A percentile compares a stretch with the other conserved stretches of the same genome.
Conservation (phyloP, 2,113 vertebrate genomes). For the Taxidea taxus region DNA sequence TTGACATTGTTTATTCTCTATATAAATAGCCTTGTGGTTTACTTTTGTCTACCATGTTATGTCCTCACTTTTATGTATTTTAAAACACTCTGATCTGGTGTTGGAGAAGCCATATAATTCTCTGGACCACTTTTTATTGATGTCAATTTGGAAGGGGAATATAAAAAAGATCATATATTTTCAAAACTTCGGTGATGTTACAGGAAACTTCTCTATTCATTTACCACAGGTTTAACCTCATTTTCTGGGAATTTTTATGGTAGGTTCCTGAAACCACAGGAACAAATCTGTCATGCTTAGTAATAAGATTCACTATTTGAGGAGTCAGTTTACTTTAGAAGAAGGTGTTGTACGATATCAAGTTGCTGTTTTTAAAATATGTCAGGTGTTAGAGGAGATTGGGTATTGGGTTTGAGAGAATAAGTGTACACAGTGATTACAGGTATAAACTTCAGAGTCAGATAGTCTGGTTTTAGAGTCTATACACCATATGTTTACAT, state of each 20-base stretch:
- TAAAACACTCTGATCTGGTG: neutral
- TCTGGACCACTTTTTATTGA: neutral
- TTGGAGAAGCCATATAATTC: neutral
- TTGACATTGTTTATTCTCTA: neutral
- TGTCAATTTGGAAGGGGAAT: neutral
- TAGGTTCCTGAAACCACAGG: neutral
- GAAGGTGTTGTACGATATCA: neutral
- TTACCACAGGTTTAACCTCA: neutral
- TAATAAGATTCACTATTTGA: neutral
- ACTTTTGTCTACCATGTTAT: neutral
- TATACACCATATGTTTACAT: neutral
- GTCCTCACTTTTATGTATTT: neutral
- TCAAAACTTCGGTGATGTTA: neutral
- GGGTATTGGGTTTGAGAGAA: neutral
- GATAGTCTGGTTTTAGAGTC: neutral
- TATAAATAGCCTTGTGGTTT: neutral
- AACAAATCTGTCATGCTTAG: neutral
- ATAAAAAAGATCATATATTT: neutral
- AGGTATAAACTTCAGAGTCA: neutral
- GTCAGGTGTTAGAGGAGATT: neutral
- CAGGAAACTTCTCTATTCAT: neutral
- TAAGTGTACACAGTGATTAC: neutral
- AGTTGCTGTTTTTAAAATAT: neutral
- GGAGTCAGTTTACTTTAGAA: neutral
- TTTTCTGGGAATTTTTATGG: neutral